Base-by-base conservation (phyloP, 2,888 invertebrate species). In the Bembecia ichneumoniformis region DNA sequence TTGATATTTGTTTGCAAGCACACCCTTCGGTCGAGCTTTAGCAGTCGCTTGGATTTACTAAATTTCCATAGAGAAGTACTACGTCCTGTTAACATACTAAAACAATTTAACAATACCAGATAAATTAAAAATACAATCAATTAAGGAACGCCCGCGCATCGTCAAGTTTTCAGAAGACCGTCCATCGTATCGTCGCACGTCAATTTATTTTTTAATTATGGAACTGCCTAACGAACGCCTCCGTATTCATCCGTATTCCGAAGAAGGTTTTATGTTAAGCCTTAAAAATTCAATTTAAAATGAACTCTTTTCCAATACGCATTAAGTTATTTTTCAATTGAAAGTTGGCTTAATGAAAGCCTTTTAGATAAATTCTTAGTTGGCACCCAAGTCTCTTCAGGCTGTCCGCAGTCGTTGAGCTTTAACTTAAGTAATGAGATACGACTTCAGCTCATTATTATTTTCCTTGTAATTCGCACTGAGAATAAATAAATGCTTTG, bases 371-470 rank as follows among this genome's bases (percentile, higher is more conserved):
- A 57, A 58, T 55, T 54, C 62, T 55, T 59, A 68, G 64, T 64
- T 66, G 68, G 64, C 68, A 69, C 69, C 59, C 71, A 70, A 70
- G 74, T 71, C 73, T 71, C 60, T 68, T 62, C 68, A 66, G 65
- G 67, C 77, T 78, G 80, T 80, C 80, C 69, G 63, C 74, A 71
- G 68, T 60, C 66, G 71, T 75, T 74, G 71, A 71, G 77, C 74
- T 74, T 76, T 70, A 77, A 79, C 74, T 77, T 79, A 74, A 80
- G 77, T 82, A 79, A 81, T 79, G 77, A 83, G 78, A 78, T 82
- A 81, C 78, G 82, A 81, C 80, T 82, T 75, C 68, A 71, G 68
- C 74, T 80, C 75, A 78, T 82, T 82, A 77, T 76, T 76, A 77
- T 76, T 75, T 76, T 70, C 65, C 71, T 72, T 75, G 71, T 77